Evolutionary conservation across 2,113 vertebrate genomes (phyloP).

Genomic region (Indicator maculatus): DNA sequence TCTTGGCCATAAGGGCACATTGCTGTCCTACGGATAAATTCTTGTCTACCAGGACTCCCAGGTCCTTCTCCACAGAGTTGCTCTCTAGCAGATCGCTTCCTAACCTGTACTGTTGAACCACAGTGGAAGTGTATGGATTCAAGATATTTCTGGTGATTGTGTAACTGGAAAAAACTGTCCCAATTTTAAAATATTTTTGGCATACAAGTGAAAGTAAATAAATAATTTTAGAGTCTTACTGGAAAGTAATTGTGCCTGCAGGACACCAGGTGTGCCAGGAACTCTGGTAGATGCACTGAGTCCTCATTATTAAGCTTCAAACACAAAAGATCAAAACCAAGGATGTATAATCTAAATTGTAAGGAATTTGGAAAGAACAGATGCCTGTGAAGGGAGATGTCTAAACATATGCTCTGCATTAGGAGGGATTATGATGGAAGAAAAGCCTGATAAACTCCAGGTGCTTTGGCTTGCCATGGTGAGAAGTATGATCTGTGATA

Average conservation of each 20-base stretch:
- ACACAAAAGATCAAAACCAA: background rate
- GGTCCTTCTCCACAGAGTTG: no score
- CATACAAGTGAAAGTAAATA: slow-evolving; percentile 58
- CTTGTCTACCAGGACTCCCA: no score
- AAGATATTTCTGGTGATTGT: slow-evolving; percentile 65
- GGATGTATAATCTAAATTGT: background rate
- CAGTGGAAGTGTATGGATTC: slow-evolving; percentile 27
- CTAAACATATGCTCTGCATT: background rate
- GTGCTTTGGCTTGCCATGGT: rapidly evolving
- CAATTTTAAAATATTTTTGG: slow-evolving; percentile 65
- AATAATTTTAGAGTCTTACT: slow-evolving; percentile 47
- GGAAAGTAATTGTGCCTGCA: slow-evolving; percentile 61
- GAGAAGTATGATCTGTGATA: background rate
- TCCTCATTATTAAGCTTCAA: background rate
- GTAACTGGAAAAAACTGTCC: slow-evolving; percentile 67
- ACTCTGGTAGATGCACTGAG: slow-evolving; percentile 40
- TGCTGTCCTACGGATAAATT: no score
- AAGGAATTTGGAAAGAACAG: background rate
- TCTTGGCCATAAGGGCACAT: no score
- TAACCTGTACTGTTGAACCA: background rate
- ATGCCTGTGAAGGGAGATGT: background rate
- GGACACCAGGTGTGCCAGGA: slow-evolving; percentile 24
- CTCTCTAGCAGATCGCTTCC: no score
- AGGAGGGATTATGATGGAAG: background rate
- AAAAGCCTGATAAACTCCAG: background rate